A percentile compares a stretch with the other conserved stretches of the same genome.
phyloP scores from a whole-genome alignment of 1,140 invertebrate species.

The Aphis craccivora region DNA sequence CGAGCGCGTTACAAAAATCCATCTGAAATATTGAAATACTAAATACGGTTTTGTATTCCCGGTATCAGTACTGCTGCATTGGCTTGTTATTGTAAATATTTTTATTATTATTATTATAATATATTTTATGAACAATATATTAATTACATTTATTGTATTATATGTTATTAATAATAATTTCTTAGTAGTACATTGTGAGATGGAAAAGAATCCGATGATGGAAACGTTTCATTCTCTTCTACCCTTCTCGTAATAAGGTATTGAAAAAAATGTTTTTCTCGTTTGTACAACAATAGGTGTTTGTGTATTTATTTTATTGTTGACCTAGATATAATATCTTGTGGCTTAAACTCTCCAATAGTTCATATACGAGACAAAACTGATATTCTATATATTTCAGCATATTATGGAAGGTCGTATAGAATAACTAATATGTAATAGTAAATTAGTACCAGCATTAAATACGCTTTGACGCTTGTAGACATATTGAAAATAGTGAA shows the following conservation, averaged over 20 bases:
- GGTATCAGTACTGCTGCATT: neutral
- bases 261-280: neutral
- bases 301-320: neutral
- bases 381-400: neutral
- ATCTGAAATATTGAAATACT: neutral
- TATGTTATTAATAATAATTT: neutral
- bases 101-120: neutral
- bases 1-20: neutral
- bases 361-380: neutral
- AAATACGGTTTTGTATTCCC: neutral
- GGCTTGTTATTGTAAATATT: neutral
- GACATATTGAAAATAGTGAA: neutral
- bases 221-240: neutral
- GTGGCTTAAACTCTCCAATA: neutral
- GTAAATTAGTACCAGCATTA: neutral
- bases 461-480: neutral
- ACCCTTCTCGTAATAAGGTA: neutral
- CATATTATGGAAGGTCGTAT: neutral
- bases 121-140: neutral
- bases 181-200: neutral
- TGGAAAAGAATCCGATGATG: neutral
- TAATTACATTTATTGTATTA: neutral
- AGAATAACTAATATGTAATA: neutral
- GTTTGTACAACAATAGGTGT: neutral
- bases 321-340: neutral